These are phyloP conservation scores for Microchirus variegatus DNA, from an alignment of 2,797 vertebrate species.

Conservation along the genomic window DNA sequence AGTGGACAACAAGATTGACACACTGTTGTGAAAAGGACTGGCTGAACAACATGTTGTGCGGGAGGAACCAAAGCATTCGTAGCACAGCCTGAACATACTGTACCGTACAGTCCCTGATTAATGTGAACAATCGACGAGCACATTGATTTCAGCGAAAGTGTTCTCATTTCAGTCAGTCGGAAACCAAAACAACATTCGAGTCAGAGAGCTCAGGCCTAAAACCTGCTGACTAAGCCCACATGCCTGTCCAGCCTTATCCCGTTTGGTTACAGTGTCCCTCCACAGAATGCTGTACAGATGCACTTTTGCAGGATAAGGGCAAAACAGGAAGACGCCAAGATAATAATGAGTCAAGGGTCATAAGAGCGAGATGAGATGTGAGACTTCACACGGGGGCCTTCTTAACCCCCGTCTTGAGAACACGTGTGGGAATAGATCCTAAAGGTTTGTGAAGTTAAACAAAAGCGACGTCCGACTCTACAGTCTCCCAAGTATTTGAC, in stretches of 20 bases:
- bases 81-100: conserved; percentile 20
- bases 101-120: conserved; percentile 9
- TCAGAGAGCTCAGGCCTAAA: background rate
- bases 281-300: conserved; percentile 19
- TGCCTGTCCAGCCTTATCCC: conserved; percentile 9
- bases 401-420: conserved; percentile 29
- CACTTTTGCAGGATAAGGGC: conserved; percentile 40
- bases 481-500: conserved; percentile 18
- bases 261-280: conserved; percentile 29
- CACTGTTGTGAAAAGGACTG: conserved; percentile 24
- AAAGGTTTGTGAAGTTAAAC: conserved; percentile 4
- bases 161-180: conserved; percentile 12
- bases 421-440: conserved; percentile 21
- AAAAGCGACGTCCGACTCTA: conserved; percentile 18
- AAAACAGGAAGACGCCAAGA: conserved; percentile 38
- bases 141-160: conserved; percentile 5
- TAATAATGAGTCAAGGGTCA: conserved; percentile 41
- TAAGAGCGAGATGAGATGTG: conserved; percentile 11
- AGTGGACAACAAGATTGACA: conserved; percentile 29
- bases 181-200: conserved; percentile 16
- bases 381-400: conserved; percentile 4
- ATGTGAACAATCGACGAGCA: conserved; percentile 20
- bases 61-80: conserved; percentile 28
- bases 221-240: conserved; percentile 41
- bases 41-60: conserved; percentile 16